Percentiles rank a stretch among this genome's conserved stretches.
These are phyloP conservation scores for Chirona hameri DNA, from an alignment of 2,888 invertebrate genomes.

Conservation along the genomic window DNA sequence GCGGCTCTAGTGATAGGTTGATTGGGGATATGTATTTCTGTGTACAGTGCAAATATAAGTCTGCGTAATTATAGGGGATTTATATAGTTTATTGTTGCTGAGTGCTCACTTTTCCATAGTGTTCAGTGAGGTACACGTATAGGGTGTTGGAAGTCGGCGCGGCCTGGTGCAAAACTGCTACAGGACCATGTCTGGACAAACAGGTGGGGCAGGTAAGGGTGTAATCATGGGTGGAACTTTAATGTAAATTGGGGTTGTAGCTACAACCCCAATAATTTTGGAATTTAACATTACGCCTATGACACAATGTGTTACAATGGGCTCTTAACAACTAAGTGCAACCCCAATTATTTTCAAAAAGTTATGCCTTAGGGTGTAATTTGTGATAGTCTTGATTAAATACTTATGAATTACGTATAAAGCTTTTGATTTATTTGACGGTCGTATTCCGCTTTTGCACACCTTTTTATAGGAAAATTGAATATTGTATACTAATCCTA, in stretches of 20 bases:
- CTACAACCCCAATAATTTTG: no score
- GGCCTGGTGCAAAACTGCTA: not conserved
- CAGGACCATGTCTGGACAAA: not conserved
- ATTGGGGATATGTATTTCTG: not conserved
- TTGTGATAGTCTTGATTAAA: not conserved
- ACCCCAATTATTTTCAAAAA: not conserved
- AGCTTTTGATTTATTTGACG: not conserved
- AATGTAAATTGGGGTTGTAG: no score
- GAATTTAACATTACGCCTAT: no score
- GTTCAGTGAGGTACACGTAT: not conserved
- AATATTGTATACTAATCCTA: no score
- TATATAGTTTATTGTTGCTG: not conserved
- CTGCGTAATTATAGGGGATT: not conserved
- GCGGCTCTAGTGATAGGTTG: not conserved
- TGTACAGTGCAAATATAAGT: not conserved
- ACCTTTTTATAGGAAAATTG: no score
- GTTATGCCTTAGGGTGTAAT: not conserved
- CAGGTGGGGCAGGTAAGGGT: not conserved
- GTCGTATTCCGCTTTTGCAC: no score
- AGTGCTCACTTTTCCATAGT: not conserved
- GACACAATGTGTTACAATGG: no score
- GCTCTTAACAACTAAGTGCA: no score
- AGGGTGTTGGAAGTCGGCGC: not conserved
- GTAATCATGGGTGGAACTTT: no score
- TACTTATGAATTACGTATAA: not conserved